Percentiles rank a stretch among this genome's conserved stretches.
phyloP scores from a whole-genome alignment of 2,113 vertebrate genomes.

The Ceyx margarethae region DNA sequence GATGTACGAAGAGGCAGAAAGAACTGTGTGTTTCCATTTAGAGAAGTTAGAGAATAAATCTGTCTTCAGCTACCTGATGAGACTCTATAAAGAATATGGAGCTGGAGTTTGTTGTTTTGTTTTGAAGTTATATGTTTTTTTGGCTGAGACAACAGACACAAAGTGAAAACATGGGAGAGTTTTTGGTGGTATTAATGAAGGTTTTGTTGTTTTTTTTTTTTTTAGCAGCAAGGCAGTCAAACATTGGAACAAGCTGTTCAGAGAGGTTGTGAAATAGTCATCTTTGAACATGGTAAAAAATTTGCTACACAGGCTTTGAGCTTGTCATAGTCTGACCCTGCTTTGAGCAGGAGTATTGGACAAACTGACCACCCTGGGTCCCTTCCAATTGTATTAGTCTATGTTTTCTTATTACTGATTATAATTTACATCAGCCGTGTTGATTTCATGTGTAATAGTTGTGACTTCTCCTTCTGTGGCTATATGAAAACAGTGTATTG shows the following conservation, averaged over 20 bases:
- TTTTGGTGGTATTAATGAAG: neutral
- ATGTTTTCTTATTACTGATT: neutral
- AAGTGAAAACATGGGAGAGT: neutral
- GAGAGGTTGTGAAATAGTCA: neutral
- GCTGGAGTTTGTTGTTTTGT: neutral
- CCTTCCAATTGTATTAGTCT: neutral
- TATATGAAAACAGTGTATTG: neutral
- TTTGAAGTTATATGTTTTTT: neutral
- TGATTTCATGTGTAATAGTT: neutral
- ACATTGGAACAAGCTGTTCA: neutral
- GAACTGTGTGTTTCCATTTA: neutral
- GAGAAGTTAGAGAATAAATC: neutral
- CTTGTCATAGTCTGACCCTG: neutral
- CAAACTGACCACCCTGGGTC: neutral
- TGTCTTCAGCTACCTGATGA: neutral
- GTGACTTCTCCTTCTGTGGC: neutral
- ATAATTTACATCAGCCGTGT: neutral
- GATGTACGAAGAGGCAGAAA: neutral
- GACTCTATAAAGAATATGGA: neutral
- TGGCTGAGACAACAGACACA: neutral
- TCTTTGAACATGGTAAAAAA: neutral
- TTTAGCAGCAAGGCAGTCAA: fast-evolving
- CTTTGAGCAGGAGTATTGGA: neutral
- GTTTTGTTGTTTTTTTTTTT: neutral
- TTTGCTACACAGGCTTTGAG: neutral